Conservation (phyloP, 2,797 vertebrate species). For the Natrix natrix region DNA sequence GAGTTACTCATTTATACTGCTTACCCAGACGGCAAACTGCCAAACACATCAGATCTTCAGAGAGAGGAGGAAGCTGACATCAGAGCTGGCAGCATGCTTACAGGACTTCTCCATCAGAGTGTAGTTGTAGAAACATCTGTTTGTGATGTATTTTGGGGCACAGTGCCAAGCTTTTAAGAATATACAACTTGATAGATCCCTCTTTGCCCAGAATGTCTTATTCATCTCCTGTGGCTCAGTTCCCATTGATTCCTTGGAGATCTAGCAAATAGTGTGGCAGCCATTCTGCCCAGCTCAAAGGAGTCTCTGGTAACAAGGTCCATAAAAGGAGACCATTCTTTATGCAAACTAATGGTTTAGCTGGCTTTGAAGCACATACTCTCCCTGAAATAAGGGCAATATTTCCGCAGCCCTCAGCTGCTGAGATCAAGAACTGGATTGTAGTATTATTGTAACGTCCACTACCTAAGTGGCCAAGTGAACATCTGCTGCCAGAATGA, state of each 20-base stretch:
- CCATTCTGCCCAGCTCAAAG: background rate
- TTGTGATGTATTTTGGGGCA: conserved; percentile 50
- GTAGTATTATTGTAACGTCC: background rate
- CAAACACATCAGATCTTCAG: conserved; percentile 18
- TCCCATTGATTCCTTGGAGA: background rate
- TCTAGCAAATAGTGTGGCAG: background rate
- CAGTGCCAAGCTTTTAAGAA: conserved; percentile 33
- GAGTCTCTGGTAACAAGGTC: accelerated
- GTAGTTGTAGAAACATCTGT: conserved; percentile 37
- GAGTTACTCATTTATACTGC: background rate
- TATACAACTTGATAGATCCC: conserved; percentile 30
- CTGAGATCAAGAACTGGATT: background rate
- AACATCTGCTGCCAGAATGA: background rate
- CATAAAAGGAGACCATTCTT: background rate
- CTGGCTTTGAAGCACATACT: background rate
- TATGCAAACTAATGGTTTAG: accelerated
- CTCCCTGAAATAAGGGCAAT: accelerated
- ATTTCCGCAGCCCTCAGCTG: background rate
- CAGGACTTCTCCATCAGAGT: background rate
- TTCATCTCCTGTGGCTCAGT: conserved; percentile 10
- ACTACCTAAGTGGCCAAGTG: background rate
- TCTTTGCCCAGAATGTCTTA: conserved; percentile 4
- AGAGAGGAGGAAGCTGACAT: conserved; percentile 6
- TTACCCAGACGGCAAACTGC: background rate
- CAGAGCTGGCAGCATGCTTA: background rate